These are phyloP conservation scores for Tinamus guttatus DNA, from an alignment of 2,113 vertebrate genomes.

Conservation along the genomic window DNA sequence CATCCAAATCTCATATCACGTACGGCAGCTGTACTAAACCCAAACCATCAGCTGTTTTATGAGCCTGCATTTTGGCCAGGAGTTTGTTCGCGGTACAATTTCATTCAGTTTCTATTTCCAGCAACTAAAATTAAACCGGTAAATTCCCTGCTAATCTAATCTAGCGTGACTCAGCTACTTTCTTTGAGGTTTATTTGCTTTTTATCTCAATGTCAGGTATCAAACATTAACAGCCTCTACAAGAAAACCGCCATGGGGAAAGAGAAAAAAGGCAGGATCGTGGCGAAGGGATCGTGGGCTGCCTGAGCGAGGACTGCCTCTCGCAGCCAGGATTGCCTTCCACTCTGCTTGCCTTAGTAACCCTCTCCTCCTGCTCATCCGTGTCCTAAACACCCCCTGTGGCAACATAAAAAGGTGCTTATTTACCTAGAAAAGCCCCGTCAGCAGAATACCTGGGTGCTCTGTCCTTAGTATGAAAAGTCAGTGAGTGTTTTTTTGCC, in stretches of 20 bases:
- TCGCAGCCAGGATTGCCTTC: neutral
- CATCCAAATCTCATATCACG: neutral
- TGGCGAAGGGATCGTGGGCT: neutral
- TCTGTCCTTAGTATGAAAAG: neutral
- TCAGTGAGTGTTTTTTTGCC: neutral
- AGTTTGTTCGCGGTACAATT: neutral
- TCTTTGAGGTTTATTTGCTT: neutral
- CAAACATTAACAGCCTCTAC: neutral
- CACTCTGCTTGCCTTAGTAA: neutral
- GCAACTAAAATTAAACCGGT: neutral
- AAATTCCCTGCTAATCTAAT: neutral
- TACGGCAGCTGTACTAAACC: neutral
- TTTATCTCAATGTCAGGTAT: neutral
- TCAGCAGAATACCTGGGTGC: neutral
- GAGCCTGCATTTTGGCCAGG: neutral
- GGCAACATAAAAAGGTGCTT: neutral
- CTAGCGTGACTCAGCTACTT: neutral
- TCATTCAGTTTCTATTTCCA: neutral
- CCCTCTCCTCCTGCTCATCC: fast-evolving
- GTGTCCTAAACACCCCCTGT: neutral
- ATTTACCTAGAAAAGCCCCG: neutral
- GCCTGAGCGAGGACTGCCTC: neutral
- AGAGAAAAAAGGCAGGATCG: neutral
- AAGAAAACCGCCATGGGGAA: neutral
- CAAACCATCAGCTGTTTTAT: neutral